Evolutionary conservation across 64 coral and sea anemone species (phyloP), one percentile per base, ranked within the genome.

Genomic region (Platygyra sinensis): DNA sequence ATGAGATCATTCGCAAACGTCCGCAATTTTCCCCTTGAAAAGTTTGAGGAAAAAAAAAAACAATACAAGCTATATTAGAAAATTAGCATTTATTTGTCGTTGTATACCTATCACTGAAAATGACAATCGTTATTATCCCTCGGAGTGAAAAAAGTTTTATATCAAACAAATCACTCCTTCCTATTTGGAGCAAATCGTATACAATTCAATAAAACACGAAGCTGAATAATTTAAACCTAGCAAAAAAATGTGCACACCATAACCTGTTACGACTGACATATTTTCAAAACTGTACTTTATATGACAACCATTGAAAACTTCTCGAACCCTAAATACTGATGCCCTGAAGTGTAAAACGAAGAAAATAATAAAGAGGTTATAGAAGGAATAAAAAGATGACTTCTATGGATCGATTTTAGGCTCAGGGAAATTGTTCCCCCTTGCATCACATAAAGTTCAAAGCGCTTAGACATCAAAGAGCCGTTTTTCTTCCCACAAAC

Each of bases 171-270:
- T 75, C 30, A 52, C 74, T 55, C 24, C 17, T 20, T 57, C 51
- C 76, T n/a, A 57, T 27, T 28, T 29, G 11, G 30, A 65, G 38
- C 10, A 69, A 69, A 27, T 69, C 13, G 16, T 0, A 19, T 42
- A 33, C 30, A 65, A 38, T 82, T 61, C 60, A 82, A 20, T 64
- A 62, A 39, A 30, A 82, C 36, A 30, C 80, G 20, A 38, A 2
- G 13, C 79, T 22, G 18, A 80, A 80, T 82, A 82, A 82, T 30
- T 82, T 82, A 64, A 82, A 12, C 31, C 32, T 82, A 3, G 6
- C 2, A 5, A 62, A 82, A 64, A 60, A 22, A n/a, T 31, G 18
- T 32, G 79, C 7, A 80, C 52, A 80, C 11, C 11, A 81, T 52
- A 33, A 61, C 32, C 14, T 31, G 20, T 0, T 28, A 62, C 14